A percentile compares a stretch with the other conserved stretches of the same genome.
phyloP scores from a whole-genome alignment of 2,888 invertebrate species.

The Bombyx huttoni region DNA sequence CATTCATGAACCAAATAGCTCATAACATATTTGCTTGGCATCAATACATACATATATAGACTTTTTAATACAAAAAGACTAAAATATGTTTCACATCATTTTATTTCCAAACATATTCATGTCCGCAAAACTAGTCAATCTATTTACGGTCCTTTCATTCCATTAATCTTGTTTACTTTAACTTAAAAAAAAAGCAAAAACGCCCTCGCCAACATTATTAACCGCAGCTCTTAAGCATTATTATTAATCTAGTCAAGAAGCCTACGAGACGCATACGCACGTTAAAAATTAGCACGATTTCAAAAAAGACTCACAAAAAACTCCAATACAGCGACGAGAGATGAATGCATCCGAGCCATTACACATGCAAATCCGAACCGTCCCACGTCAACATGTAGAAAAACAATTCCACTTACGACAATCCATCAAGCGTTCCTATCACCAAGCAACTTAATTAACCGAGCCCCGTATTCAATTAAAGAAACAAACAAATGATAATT shows the following conservation, averaged over 20 bases:
- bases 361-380: slow-evolving; percentile 58
- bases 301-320: slow-evolving; percentile 39
- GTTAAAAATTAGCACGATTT: slow-evolving; percentile 22
- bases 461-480: slow-evolving; percentile 43
- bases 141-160: no score
- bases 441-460: slow-evolving; percentile 54
- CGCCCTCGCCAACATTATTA: no score
- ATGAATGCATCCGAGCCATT: slow-evolving; percentile 49
- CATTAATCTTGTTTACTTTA: no score
- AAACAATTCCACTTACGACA: slow-evolving; percentile 44
- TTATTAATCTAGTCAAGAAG: not conserved
- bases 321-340: slow-evolving; percentile 36
- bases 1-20: no score
- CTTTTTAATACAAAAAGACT: no score
- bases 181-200: no score
- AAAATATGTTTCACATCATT: no score
- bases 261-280: slow-evolving; percentile 3
- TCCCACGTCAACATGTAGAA: slow-evolving; percentile 34
- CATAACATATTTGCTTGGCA: no score
- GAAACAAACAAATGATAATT: slow-evolving; percentile 51
- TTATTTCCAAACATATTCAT: no score
- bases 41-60: no score
- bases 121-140: no score
- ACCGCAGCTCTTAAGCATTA: not conserved
- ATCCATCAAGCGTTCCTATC: slow-evolving; percentile 54